Evolutionary conservation across 2,113 vertebrate species (phyloP), one percentile per base, ranked within the genome.

Genomic region (Empidonax traillii): DNA sequence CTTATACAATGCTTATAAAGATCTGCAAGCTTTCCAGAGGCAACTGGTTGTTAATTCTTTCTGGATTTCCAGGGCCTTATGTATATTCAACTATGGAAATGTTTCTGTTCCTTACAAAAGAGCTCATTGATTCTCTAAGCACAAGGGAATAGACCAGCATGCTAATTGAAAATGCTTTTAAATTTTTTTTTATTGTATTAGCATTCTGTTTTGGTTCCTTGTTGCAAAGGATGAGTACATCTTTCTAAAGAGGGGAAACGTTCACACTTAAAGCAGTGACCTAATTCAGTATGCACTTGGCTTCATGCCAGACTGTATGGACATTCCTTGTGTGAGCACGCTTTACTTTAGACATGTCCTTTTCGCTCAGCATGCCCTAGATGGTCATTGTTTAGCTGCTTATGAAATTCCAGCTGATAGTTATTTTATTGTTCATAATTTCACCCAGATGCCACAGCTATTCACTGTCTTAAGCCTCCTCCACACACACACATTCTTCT

Each of bases 41-140:
- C 58, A 93, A 71, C 47, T 78, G 44, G 37, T 58, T 94, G 79
- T 43, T 88, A 94, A 56, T 74, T 90, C 72, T 56, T 92, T 52
- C 52, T 89, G 72, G 65, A 72, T 78, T 89, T 90, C 44, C 74
- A 94, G 44, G 25, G 53, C 46, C 73, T 95, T 91, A 95, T 76
- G 73, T 93, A 89, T 85, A 94, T 89, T 93, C 83, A 95, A 58
- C 80, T 90, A 86, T 46, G 83, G 85, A 94, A 96, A 89, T 66
- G 19, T 53, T 94, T 96, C 53, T 90, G 41, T 33, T 85, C 76
- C 83, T 93, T 85, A 92, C 61, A 96, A 90, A 96, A 58, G 68
- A 31, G 56, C 28, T 92, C 76, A 93, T 15, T 89, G 79, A 92
- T 68, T 94, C 77, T 93, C 56, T 33, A 87, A 66, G 56, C 76